phyloP scores from a whole-genome alignment of 2,888 invertebrate genomes.

The Bombylius discolor region DNA sequence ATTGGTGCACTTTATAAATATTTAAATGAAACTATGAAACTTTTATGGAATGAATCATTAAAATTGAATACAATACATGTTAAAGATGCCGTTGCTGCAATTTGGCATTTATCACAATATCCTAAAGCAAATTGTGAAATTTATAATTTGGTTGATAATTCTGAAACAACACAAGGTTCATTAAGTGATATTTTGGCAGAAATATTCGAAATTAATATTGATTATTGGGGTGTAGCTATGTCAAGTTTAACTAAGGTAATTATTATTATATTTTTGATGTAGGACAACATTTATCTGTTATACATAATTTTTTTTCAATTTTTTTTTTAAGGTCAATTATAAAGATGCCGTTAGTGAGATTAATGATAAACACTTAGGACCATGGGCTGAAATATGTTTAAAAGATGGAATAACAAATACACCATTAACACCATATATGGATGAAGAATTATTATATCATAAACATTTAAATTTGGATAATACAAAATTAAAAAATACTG shows the following conservation, averaged over 20 bases:
- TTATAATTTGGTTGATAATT: constrained; percentile 75
- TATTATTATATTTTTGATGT: not conserved
- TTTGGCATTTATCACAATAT: constrained; percentile 54
- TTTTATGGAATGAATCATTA: constrained; percentile 75
- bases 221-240: constrained; percentile 72
- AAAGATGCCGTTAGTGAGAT: constrained; percentile 73
- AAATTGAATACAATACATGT: constrained; percentile 82
- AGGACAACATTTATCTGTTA: no score
- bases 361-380: constrained; percentile 84
- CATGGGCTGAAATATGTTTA: constrained; percentile 81
- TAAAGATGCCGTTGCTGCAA: constrained; percentile 66
- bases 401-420: constrained; percentile 64
- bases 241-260: constrained; percentile 68
- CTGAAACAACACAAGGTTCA: constrained; percentile 71
- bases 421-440: constrained; percentile 78
- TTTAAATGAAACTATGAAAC: constrained; percentile 78
- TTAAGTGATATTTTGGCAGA: constrained; percentile 67
- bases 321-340: constrained; percentile 53
- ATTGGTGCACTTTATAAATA: constrained; percentile 82
- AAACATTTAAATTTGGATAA: constrained; percentile 67
- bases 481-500: constrained; percentile 45
- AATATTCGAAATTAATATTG: constrained; percentile 73
- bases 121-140: constrained; percentile 45
- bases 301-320: constrained; percentile 14
- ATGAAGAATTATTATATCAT: constrained; percentile 67